Percentiles rank a stretch among this genome's conserved stretches.
phyloP scores from a whole-genome alignment of 2,888 invertebrate genomes.

The Lymantria dispar region DNA sequence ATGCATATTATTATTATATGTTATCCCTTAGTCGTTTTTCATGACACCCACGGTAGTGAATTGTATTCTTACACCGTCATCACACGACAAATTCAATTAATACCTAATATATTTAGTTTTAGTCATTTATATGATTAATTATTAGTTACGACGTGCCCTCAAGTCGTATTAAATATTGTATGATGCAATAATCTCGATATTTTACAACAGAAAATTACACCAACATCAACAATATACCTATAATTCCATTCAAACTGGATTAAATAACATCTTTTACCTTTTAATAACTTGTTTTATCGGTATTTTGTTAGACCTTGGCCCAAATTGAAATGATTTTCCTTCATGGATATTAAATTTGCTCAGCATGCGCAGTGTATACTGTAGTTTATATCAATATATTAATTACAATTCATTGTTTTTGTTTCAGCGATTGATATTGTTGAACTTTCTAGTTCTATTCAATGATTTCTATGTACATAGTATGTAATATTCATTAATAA shows the following conservation, averaged over 20 bases:
- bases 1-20: no score
- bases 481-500: no score
- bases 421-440: conserved; percentile 10
- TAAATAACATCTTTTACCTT: conserved; percentile 19
- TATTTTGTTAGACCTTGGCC: conserved; percentile 36
- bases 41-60: conserved; percentile 1
- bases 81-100: conserved; percentile 5
- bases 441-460: background rate
- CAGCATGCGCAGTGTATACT: conserved; percentile 13
- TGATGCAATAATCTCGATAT: conserved; percentile 48
- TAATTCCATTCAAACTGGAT: conserved; percentile 16
- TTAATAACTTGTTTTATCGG: conserved; percentile 28
- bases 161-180: conserved; percentile 39
- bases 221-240: conserved; percentile 19
- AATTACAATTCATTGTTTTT: conserved; percentile 17
- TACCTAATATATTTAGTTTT: conserved; percentile 14
- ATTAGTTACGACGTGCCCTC: conserved; percentile 30
- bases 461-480: no score
- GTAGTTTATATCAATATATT: conserved; percentile 23
- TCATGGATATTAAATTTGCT: conserved; percentile 27
- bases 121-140: conserved; percentile 19
- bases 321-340: conserved; percentile 32
- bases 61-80: no score
- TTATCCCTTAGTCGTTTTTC: conserved; percentile 6
- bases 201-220: conserved; percentile 27